A percentile compares a stretch with the other conserved stretches of the same genome.
phyloP scores from a whole-genome alignment of 2,113 vertebrate species.

The Amblyopsis rosae region DNA sequence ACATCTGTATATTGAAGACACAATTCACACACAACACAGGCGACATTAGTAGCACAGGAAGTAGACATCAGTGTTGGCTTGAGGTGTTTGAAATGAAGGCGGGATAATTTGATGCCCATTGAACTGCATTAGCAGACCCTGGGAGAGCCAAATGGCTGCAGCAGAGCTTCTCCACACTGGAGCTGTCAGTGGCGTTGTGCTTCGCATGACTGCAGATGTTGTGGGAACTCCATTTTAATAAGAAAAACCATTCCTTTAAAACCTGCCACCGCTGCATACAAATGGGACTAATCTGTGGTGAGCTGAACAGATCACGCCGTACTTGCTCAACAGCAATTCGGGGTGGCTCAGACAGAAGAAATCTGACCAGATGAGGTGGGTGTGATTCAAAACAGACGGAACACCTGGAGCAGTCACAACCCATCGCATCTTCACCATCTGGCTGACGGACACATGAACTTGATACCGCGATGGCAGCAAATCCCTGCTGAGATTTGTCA shows the following conservation, averaged over 20 bases:
- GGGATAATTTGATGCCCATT: too few relatives aligned
- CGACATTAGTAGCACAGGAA: too few relatives aligned
- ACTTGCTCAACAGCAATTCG: constrained; percentile 15
- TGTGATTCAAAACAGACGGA: not conserved
- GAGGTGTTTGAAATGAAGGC: too few relatives aligned
- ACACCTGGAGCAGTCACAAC: not conserved
- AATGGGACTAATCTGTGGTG: not conserved
- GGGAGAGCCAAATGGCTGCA: too few relatives aligned
- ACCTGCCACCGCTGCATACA: not conserved
- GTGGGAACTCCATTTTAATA: too few relatives aligned
- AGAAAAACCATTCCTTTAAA: not conserved
- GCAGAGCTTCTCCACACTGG: too few relatives aligned
- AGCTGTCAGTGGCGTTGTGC: too few relatives aligned
- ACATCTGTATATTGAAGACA: too few relatives aligned
- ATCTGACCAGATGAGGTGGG: not conserved
- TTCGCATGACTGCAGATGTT: too few relatives aligned
- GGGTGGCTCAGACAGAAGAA: constrained; percentile 31
- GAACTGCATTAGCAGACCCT: too few relatives aligned
- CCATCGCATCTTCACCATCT: not conserved
- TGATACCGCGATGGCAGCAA: not conserved
- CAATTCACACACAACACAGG: too few relatives aligned
- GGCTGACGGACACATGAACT: constrained; percentile 1
- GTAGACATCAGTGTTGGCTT: too few relatives aligned
- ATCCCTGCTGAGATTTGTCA: constrained; percentile 43
- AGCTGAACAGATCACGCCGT: not conserved